A percentile compares a stretch with the other conserved stretches of the same genome.
These are phyloP conservation scores for Monochamus alternatus DNA, from an alignment of 2,888 invertebrate species.

Conservation along the genomic window DNA sequence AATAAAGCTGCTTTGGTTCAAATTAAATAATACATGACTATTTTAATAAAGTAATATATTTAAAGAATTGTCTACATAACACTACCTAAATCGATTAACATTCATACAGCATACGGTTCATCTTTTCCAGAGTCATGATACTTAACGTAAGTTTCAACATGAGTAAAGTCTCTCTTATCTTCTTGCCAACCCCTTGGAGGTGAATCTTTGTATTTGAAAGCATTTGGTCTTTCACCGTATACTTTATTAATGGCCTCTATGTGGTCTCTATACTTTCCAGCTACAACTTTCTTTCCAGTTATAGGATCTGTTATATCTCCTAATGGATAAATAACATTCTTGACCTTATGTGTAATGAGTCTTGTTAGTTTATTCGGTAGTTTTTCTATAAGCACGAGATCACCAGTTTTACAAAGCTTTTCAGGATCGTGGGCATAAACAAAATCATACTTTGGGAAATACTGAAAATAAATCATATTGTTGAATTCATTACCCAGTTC, in stretches of 20 bases:
- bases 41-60: neutral
- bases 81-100: neutral
- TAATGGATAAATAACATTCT: constrained; percentile 85
- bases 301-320: constrained; percentile 92
- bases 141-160: constrained; percentile 83
- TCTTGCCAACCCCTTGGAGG: constrained; percentile 87
- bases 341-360: constrained; percentile 85
- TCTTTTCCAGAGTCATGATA: constrained; percentile 85
- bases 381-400: constrained; percentile 85
- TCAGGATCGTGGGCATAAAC: constrained; percentile 86
- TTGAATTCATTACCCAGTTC: neutral
- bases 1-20: no score
- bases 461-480: constrained; percentile 74
- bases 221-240: constrained; percentile 79
- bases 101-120: constrained; percentile 81
- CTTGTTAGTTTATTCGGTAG: constrained; percentile 82
- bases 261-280: constrained; percentile 82
- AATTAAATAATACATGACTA: no score
- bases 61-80: neutral
- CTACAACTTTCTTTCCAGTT: constrained; percentile 85
- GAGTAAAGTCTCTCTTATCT: constrained; percentile 86
- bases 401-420: constrained; percentile 85
- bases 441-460: constrained; percentile 82
- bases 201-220: constrained; percentile 85
- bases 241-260: constrained; percentile 79